Base-by-base conservation (phyloP, 2,113 vertebrate species). In the Rhagologus leucostigma region DNA sequence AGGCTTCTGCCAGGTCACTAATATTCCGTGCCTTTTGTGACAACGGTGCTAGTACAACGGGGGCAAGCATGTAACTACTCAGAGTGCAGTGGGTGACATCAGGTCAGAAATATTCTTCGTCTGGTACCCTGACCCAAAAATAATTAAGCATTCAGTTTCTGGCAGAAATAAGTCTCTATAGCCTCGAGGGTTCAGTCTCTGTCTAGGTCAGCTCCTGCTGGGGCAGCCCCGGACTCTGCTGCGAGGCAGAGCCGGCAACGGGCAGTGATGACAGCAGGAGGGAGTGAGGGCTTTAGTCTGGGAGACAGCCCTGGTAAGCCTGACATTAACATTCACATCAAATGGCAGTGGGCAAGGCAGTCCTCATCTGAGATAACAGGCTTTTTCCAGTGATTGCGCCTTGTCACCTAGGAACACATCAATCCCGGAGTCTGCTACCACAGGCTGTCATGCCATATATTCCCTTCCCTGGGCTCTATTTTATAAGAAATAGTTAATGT, bases 201-300 rank as follows among this genome's bases (percentile, higher is more conserved):
- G 65, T 32, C 50, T 56, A 18, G 64, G 79, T 30, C 69, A 91
- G 44, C 35, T 76, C 74, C 87, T 84, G 39, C 26, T 4, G 3
- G 32, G n/a, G 47, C 69, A 86, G 44, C 33, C 63, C 47, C 37
- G 32, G 1, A 3, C 49, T 4, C 2, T n/a, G 47, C 75, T 75
- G 52, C 17, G 3, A 53, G 79, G 46, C 67, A 57, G 22, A 69
- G 64, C 47, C 1, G 0, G 29, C 50, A 75, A 24, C 4, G 0
- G 0, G 0, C 1, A 0, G 10, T 2, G 4, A 65, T 49, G 27
- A 52, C 30, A 73, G 64, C 4, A 3, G 83, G 52, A 91, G 49
- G 53, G 57, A 90, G 37, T 2, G 50, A 62, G n/a, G 23, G 39
- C 39, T 84, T 64, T 63, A 53, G 23, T 60, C 26, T 8, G 5